Conservation (phyloP, 1,140 invertebrate genomes). For the Conus ventricosus region DNA sequence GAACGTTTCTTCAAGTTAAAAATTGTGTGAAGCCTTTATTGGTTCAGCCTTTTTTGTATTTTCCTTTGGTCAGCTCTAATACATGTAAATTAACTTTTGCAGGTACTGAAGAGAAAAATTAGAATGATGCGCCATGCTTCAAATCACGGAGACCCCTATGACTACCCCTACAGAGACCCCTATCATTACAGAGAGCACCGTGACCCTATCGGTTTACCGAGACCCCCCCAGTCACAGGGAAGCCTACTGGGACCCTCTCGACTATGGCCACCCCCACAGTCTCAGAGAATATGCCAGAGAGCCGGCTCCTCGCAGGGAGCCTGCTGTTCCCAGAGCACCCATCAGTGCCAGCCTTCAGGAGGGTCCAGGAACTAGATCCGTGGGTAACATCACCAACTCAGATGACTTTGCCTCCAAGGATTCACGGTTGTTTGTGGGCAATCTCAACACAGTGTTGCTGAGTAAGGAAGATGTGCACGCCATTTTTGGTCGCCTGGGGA, state of each 20-base stretch:
- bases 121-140: not conserved
- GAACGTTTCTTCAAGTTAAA: not conserved
- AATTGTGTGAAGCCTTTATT: not conserved
- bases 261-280: not conserved
- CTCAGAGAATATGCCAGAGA: not conserved
- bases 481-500: constrained; percentile 90
- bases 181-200: not conserved
- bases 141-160: not conserved
- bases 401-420: constrained; percentile 91
- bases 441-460: constrained; percentile 92
- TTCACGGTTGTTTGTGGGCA: constrained; percentile 91
- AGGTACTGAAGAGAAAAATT: not conserved
- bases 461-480: constrained; percentile 91
- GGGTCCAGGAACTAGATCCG: too few species aligned
- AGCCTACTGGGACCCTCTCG: not conserved
- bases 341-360: too few species aligned
- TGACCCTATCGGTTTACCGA: not conserved
- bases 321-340: too few species aligned
- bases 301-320: too few species aligned
- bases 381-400: constrained; percentile 83
- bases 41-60: not conserved
- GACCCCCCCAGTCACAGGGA: not conserved
- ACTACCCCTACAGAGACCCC: not conserved
- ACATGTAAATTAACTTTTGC: not conserved
- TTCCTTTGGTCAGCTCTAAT: not conserved